Evolutionary conservation across 2,888 invertebrate species (phyloP).

Genomic region (Sycophila texana): DNA sequence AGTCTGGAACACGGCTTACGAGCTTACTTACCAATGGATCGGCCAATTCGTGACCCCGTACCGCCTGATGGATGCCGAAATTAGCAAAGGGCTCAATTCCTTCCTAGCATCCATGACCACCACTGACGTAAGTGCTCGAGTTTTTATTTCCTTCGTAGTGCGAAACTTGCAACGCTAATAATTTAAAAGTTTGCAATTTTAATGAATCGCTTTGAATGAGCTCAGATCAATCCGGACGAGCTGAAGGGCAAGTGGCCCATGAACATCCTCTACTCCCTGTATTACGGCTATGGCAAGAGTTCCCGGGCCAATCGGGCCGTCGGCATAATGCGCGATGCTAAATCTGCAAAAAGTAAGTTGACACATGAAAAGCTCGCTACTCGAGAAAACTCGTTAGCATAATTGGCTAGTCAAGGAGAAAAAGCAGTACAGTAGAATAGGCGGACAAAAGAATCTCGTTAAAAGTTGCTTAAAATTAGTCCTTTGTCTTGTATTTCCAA

Average conservation of each 20-base stretch:
- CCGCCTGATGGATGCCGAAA: constrained; percentile 86
- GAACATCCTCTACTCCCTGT: constrained; percentile 86
- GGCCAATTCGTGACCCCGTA: constrained; percentile 85
- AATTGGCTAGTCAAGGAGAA: neutral
- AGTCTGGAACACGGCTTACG: constrained; percentile 83
- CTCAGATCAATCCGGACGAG: constrained; percentile 84
- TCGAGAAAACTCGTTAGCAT: neutral
- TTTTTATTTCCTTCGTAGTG: no score
- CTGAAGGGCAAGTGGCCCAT: constrained; percentile 89
- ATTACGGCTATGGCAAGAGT: constrained; percentile 88
- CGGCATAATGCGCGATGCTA: constrained; percentile 85
- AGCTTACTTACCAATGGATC: constrained; percentile 88
- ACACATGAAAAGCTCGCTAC: neutral
- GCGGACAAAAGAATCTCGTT: no score
- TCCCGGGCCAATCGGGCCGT: constrained; percentile 87
- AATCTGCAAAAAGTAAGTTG: constrained; percentile 80
- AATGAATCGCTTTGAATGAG: neutral
- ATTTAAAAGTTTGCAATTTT: no score
- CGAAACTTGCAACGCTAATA: no score
- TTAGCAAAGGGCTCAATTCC: constrained; percentile 86
- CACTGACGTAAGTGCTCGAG: constrained; percentile 78
- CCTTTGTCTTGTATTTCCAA: no score
- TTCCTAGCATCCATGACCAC: constrained; percentile 86
- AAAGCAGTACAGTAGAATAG: no score
- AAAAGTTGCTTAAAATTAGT: no score